phyloP scores from a whole-genome alignment of 2,888 invertebrate species.

The Lycocerus yunnanus region DNA sequence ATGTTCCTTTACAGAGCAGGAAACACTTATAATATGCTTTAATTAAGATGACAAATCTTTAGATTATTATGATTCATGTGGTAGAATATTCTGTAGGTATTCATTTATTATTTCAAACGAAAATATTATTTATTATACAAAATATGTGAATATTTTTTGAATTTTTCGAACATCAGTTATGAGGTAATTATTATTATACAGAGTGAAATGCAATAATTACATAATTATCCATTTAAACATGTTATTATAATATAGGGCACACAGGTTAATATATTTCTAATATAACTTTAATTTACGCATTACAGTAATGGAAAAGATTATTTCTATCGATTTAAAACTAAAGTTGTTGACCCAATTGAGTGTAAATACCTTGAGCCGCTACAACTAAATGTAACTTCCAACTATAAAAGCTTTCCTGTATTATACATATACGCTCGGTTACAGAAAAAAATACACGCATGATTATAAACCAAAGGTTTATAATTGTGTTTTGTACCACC shows the following conservation, averaged over 20 bases:
- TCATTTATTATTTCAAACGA: too few relatives aligned
- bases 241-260: neutral
- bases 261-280: neutral
- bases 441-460: conserved; percentile 3
- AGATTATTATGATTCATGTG: neutral
- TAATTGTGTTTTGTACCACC: conserved; percentile 12
- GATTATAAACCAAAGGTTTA: conserved; percentile 2
- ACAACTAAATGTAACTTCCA: neutral
- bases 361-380: neutral
- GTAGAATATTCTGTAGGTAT: too few relatives aligned
- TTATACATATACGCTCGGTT: neutral
- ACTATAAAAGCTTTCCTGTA: neutral
- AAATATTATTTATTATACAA: too few relatives aligned
- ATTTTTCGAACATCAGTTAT: too few relatives aligned
- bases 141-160: too few relatives aligned
- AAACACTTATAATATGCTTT: neutral
- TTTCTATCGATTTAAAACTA: neutral
- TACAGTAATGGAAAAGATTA: neutral
- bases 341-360: neutral
- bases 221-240: neutral
- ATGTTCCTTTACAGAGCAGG: too few relatives aligned
- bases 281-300: neutral
- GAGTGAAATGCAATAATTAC: neutral
- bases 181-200: too few relatives aligned
- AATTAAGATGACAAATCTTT: neutral